phyloP scores from a whole-genome alignment of 2,888 invertebrate species.

The Trissonchulus latispiculum region DNA sequence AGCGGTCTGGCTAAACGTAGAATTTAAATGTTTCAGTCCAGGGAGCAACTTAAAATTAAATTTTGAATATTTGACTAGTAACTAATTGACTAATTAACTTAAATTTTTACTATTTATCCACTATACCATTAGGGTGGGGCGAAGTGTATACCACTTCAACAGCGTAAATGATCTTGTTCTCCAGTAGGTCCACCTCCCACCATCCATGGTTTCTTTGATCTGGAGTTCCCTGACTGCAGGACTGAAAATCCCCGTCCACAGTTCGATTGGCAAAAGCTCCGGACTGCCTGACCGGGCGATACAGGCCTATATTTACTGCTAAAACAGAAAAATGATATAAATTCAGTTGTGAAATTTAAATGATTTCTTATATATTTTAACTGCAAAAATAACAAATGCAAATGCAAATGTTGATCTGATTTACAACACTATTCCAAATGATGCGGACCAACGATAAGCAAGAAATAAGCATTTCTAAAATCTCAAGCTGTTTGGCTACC shows the following conservation, averaged over 20 bases:
- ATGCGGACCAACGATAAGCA: not conserved
- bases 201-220: conserved; percentile 1
- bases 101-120: too few relatives aligned
- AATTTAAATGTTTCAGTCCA: too few relatives aligned
- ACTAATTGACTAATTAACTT: too few relatives aligned
- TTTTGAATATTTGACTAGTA: too few relatives aligned
- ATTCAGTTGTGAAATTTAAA: too few relatives aligned
- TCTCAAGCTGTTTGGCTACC: too few relatives aligned
- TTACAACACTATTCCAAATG: too few relatives aligned
- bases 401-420: too few relatives aligned
- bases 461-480: conserved; percentile 3
- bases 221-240: not conserved
- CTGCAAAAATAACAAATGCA: too few relatives aligned
- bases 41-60: too few relatives aligned
- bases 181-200: conserved; percentile 23
- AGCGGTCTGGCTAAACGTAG: too few relatives aligned
- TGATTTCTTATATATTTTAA: too few relatives aligned
- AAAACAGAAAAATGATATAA: conserved; percentile 4
- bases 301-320: conserved; percentile 25
- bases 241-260: conserved; percentile 20
- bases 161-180: conserved; percentile 16
- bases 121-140: not conserved
- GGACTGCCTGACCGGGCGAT: conserved; percentile 24
- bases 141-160: conserved; percentile 20
- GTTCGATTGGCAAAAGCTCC: conserved; percentile 14